These are phyloP conservation scores for Oscheius onirici DNA, from an alignment of 2,888 invertebrate species.

Conservation along the genomic window DNA sequence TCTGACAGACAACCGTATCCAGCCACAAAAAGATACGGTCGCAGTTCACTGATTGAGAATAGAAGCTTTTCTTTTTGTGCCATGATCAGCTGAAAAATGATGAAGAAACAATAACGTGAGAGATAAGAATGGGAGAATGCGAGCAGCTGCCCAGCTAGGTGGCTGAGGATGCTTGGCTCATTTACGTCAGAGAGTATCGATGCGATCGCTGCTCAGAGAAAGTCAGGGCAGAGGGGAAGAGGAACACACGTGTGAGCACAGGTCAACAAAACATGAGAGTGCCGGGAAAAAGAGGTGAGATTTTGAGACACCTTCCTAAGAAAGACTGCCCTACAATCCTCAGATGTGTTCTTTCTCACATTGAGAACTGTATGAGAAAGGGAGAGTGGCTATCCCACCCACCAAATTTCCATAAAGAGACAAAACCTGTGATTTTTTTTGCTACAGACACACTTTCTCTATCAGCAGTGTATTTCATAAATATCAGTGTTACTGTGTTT, in stretches of 20 bases:
- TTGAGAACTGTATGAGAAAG: no score
- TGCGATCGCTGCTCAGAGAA: background rate
- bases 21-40: conserved; percentile 52
- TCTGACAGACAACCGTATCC: conserved; percentile 60
- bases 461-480: no score
- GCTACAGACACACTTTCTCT: no score
- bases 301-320: no score
- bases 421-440: no score
- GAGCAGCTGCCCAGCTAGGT: background rate
- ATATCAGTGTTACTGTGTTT: no score
- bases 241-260: conserved; percentile 26
- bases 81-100: background rate
- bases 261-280: conserved; percentile 2
- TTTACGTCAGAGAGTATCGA: conserved; percentile 9
- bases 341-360: no score
- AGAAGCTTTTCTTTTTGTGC: conserved; percentile 2
- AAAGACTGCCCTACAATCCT: no score
- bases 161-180: background rate
- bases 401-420: no score
- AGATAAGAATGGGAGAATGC: background rate
- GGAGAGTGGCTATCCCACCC: no score
- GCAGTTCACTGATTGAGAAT: conserved; percentile 46
- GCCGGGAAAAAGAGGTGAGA: background rate
- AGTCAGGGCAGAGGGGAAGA: background rate
- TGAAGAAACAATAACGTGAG: background rate